Base-by-base conservation (phyloP, 1,140 invertebrate species). In the Akabosia matsudoensis region DNA sequence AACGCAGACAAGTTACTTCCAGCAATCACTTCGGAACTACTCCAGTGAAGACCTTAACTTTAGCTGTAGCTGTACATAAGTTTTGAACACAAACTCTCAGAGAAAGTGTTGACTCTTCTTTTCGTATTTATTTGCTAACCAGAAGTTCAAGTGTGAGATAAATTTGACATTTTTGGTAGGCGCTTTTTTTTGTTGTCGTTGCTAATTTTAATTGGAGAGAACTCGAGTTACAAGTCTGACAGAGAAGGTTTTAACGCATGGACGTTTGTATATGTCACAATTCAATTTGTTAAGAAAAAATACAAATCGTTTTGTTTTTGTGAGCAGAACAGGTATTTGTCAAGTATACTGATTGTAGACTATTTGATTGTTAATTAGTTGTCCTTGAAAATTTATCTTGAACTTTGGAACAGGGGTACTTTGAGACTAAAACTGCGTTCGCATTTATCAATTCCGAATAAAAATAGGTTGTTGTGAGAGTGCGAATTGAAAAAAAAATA, bases 1-100 rank as follows among this genome's bases (percentile, higher is more conserved):
- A 61, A 61, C 54, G 24, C 54, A 61, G n/a, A 61, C 54, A 3
- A 61, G 54, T 61, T 61, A 61, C 54, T 61, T 61, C 54, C 54
- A 61, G 54, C 13, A 61, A 61, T 16, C 13, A 7, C 54, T 61
- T 24, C 54, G 54, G 54, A 61, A 61, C 24, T 16, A 61, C 54
- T 61, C 54, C 54, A 61, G 54, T 61, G 54, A 61, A 61, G 54
- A 61, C 54, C 54, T 61, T 13, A 61, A 61, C 24, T 61, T 61
- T 22, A 61, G 24, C n/a, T 61, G 54, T 24, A 61, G 24, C n/a
- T 61, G 54, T 61, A 61, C 54, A 61, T 61, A 61, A 61, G n/a
- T 45, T 45, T 61, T 61, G 54, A 22, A 61, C 14, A 4, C 14
- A 51, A 51, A 51, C n/a, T n/a, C 18, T 45, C 7, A 45, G 54